Percentiles rank a stretch among this genome's conserved stretches.
These are phyloP conservation scores for Plumapathes pennacea DNA, from an alignment of 92 coral and sea anemone genomes.

Conservation along the genomic window DNA sequence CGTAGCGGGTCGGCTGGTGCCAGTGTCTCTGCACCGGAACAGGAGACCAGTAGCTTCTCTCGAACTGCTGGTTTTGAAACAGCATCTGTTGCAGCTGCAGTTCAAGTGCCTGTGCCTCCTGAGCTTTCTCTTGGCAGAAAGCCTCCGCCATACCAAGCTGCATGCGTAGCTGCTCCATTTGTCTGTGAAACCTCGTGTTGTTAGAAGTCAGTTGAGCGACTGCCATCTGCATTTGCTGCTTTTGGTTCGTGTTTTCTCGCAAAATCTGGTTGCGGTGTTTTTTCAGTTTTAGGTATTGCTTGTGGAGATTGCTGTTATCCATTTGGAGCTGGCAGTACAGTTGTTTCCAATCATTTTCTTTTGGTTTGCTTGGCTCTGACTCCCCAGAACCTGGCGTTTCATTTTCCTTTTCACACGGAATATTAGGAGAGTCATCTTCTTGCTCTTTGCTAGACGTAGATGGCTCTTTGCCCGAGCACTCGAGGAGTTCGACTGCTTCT, in stretches of 20 bases:
- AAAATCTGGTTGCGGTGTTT: conserved; percentile 91
- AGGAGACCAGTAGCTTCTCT: too few species aligned
- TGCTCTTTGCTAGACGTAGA: not conserved
- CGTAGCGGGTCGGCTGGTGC: too few species aligned
- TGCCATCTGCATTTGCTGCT: conserved; percentile 96
- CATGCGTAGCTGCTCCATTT: conserved; percentile 87
- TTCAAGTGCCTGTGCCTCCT: conserved; percentile 86
- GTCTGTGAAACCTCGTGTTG: conserved; percentile 86
- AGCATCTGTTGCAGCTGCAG: conserved; percentile 88
- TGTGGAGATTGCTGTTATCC: conserved; percentile 59
- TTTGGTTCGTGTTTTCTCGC: conserved; percentile 87
- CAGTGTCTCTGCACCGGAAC: too few species aligned
- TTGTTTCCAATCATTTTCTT: conserved; percentile 54
- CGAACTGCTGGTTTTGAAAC: too few species aligned
- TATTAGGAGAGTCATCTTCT: conserved; percentile 12
- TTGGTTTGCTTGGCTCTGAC: conserved; percentile 70
- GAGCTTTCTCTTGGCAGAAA: conserved; percentile 89
- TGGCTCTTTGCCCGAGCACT: not conserved
- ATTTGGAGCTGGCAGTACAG: conserved; percentile 50
- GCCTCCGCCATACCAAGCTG: conserved; percentile 84
- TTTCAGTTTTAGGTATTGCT: conserved; percentile 84
- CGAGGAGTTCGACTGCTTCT: conserved; percentile 8
- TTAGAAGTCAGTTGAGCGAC: conserved; percentile 86
- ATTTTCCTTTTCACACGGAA: too few species aligned
- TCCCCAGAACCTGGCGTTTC: conserved; percentile 6